These are phyloP conservation scores for Brachionus paranguensis DNA, from an alignment of 1,140 invertebrate genomes.

Conservation along the genomic window DNA sequence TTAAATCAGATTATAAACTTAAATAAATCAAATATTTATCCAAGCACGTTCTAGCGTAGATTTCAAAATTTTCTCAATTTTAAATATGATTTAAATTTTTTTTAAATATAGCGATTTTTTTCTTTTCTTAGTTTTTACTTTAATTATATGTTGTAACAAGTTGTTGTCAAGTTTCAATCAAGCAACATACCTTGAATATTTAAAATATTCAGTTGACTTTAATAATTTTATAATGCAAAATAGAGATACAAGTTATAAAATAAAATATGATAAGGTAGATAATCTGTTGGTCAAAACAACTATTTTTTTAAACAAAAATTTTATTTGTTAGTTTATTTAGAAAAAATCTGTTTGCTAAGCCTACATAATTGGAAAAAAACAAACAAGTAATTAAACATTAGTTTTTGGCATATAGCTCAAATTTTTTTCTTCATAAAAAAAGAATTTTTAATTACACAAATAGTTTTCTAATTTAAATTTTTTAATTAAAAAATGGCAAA, in stretches of 20 bases:
- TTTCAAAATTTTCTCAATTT: neutral
- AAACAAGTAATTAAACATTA: neutral
- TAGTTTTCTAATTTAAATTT: neutral
- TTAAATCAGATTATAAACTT: neutral
- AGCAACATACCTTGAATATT: neutral
- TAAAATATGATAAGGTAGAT: neutral
- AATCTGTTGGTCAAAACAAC: neutral
- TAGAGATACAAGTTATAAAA: neutral
- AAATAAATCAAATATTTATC: neutral
- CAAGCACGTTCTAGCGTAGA: neutral
- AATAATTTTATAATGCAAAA: neutral
- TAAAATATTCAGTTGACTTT: neutral
- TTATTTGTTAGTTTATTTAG: neutral
- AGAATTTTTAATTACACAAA: neutral
- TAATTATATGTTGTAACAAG: neutral
- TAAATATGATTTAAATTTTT: neutral
- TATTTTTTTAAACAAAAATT: neutral
- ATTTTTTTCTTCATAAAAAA: neutral
- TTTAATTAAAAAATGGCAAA: neutral
- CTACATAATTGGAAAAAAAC: neutral
- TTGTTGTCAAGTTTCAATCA: neutral
- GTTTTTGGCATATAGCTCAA: neutral
- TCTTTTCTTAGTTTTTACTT: neutral
- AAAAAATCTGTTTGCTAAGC: neutral
- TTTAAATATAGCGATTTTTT: neutral